These are phyloP conservation scores for Labia minor DNA, from an alignment of 2,888 invertebrate species.

Conservation along the genomic window DNA sequence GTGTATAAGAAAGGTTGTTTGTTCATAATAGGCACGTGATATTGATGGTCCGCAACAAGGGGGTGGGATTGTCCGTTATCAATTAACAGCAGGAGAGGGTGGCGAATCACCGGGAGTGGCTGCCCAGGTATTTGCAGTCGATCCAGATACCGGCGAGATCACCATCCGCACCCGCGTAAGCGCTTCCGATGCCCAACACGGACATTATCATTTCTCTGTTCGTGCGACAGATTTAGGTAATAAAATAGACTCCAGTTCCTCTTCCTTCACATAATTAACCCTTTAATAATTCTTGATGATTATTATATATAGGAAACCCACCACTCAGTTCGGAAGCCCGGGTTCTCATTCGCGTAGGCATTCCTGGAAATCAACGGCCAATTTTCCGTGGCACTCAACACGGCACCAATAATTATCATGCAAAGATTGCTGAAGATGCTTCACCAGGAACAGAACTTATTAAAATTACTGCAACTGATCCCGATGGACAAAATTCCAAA, in stretches of 20 bases:
- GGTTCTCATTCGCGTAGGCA: slow-evolving; percentile 61
- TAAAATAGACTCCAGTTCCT: not conserved
- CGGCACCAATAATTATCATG: slow-evolving; percentile 53
- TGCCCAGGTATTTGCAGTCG: slow-evolving; percentile 46
- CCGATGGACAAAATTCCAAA: slow-evolving; percentile 61
- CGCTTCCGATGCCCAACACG: slow-evolving; percentile 62
- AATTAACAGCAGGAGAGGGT: slow-evolving; percentile 56
- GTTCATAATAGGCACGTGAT: slow-evolving; percentile 53
- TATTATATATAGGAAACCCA: slow-evolving; percentile 42
- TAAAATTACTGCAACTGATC: slow-evolving; percentile 61
- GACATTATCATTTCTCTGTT: slow-evolving; percentile 39
- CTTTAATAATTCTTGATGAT: too few relatives aligned
- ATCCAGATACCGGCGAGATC: slow-evolving; percentile 59
- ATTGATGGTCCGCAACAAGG: slow-evolving; percentile 62
- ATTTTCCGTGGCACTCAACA: slow-evolving; percentile 50
- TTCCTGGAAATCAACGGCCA: slow-evolving; percentile 68
- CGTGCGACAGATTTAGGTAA: slow-evolving; percentile 24
- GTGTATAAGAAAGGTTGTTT: not conserved
- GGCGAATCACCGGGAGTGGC: slow-evolving; percentile 24
- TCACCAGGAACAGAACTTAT: slow-evolving; percentile 57
- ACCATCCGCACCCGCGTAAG: slow-evolving; percentile 39
- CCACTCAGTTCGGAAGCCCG: slow-evolving; percentile 54
- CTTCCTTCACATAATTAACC: too few relatives aligned
- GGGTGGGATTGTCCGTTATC: slow-evolving; percentile 54
- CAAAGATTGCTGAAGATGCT: slow-evolving; percentile 59